Evolutionary conservation across 92 coral and sea anemone genomes (phyloP), one percentile per base, ranked within the genome.

Genomic region (Parazoanthus swiftii): DNA sequence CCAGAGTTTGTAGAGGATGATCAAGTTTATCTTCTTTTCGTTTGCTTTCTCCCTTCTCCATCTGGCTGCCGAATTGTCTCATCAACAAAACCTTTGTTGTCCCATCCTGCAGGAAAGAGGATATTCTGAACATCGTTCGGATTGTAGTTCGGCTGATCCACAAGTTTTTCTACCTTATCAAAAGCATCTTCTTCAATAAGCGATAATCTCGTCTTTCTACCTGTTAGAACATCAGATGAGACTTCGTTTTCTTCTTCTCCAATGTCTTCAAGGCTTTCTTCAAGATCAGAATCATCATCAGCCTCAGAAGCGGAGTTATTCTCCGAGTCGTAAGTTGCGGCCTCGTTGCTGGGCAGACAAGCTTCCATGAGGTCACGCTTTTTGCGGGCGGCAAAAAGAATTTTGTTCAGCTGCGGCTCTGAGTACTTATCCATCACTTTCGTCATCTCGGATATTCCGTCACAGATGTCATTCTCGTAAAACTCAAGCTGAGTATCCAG

Each of bases 391-490:
- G 75, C 86, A 48, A 77, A 70, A 37, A 92, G 75, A 82, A 94
- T 88, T 75, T 85, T 82, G 25, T 86, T 86, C 48, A 96, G 81
- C 44, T 94, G 94, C 10, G 88, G 75, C 65, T 94, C 91, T 13
- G 91, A 89, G 78, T 68, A 91, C 59, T 89, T 91, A 3, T 92
- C 93, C 79, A 96, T 63, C 20, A 89, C 74, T 81, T 80, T 86
- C 71, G 74, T 89, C 88, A 96, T 90, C 76, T 92, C 95, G 23
- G 93, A 93, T 58, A 95, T 86, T 37, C 94, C 93, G 67, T 96
- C 98, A 75, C 94, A 96, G 36, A 96, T 92, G 81, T 96, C 98
- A 81, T 92, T 94, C 81, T 96, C 98, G 83, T 86, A 65, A 77
- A 93, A 88, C 77, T 91, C 91, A 13, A 80, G 86, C 29, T 93